Base-by-base conservation (phyloP, 2,797 vertebrate genomes). In the Caiman crocodilus region DNA sequence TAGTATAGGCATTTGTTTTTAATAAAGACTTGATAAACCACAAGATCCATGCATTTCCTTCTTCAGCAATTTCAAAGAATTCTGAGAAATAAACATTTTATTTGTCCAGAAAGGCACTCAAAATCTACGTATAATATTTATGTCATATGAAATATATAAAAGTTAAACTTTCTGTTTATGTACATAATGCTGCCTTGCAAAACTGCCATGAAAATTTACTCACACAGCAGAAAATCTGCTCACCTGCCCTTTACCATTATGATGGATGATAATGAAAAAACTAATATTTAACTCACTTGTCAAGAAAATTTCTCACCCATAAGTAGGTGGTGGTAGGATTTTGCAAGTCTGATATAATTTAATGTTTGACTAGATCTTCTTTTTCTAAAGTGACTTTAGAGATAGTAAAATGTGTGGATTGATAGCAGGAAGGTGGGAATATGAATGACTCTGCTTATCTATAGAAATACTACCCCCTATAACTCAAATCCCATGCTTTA, bases 211-310 rank as follows among this genome's bases (percentile, higher is more conserved):
- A 87, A 97, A 95, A 93, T 91, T 84, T 90, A 94, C 89, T 90
- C 76, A 8, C 42, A 84, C 90, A 90, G 90, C 85, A 94, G 92
- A 95, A 97, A 96, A 91, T 84, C 67, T 79, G 92, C 88, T 92
- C 84, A 58, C 56, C 23, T 91, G 89, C 81, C 84, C 79, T 96
- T 95, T 96, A 76, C 90, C 87, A 59, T 0, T 0, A 82, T 94
- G 95, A 96, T 61, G 94, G 91, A 97, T 94, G 93, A 93, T 93
- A 94, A 97, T 55, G 63, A 83, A 90, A 93, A 90, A 96, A 63
- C 79, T 93, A 88, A 94, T 97, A 95, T 87, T 90, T 82, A 94
- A 89, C 57, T 95, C 67, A n/a, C 71, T 88, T 89, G 69, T 89
- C 65, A 85, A 93, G 85, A 87, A 63, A 12, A 2, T 4, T 78